A percentile compares a stretch with the other conserved stretches of the same genome.
phyloP scores from a whole-genome alignment of 30 jellyfish, hydroid and myxozoan genomes.

The Catostylus mosaicus region DNA sequence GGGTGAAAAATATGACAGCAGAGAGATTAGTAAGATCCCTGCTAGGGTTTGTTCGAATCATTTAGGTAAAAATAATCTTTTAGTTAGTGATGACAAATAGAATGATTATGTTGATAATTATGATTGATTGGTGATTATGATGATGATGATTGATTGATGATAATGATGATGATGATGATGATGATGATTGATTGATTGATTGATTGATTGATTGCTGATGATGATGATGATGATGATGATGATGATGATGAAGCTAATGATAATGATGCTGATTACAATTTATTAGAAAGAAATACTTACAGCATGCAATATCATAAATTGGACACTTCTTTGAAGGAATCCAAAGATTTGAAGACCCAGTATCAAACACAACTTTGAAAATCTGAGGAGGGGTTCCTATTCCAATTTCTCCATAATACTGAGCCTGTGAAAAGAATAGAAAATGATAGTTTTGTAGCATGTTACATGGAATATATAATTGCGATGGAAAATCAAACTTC shows the following conservation, averaged over 20 bases:
- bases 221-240: neutral
- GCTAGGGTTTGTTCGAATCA: too few relatives aligned
- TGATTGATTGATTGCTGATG: neutral
- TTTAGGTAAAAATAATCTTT: too few relatives aligned
- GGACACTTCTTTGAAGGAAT: slow-evolving; percentile 93
- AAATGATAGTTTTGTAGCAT: neutral
- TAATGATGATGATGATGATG: neutral
- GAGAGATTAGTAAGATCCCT: too few relatives aligned
- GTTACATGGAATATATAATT: neutral
- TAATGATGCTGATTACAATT: neutral
- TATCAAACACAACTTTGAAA: slow-evolving; percentile 95
- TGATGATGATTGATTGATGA: too few relatives aligned
- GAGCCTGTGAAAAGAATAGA: slow-evolving; percentile 70
- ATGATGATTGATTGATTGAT: slow-evolving; percentile 10
- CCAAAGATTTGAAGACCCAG: slow-evolving; percentile 99
- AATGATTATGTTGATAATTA: neutral
- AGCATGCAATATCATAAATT: slow-evolving; percentile 80
- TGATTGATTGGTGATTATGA: neutral
- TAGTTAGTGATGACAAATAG: neutral
- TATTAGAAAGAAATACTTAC: slow-evolving; percentile 44
- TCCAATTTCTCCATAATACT: slow-evolving; percentile 93
- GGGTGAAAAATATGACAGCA: too few relatives aligned
- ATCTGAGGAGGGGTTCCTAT: slow-evolving; percentile 95
- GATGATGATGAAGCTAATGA: too few relatives aligned
- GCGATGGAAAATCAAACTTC: too few relatives aligned